Base-by-base conservation (phyloP, 1,140 invertebrate genomes). In the Pseudomyrmex cubaensis region DNA sequence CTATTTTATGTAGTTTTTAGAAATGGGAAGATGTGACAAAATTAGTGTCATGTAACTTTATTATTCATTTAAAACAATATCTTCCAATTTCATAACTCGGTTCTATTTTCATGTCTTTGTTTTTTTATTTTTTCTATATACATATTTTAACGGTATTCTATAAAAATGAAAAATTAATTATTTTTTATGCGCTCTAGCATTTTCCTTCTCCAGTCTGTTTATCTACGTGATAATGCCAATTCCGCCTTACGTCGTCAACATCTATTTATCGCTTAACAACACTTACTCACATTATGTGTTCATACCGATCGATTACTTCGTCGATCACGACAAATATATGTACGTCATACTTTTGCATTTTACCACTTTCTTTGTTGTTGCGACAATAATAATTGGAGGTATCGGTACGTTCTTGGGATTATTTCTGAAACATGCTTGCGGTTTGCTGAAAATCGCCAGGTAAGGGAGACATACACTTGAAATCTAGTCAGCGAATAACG, bases 301-400 rank as follows among this genome's bases (percentile, higher is more conserved):
- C 48, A 17, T 63, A n/a, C 74, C 72, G 17, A 44, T 63, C 0
- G n/a, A 76, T 35, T 76, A 76, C n/a, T 52, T 0, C 9, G 15
- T 76, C 10, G 20, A 54, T 76, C 48, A n/a, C 12, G 61, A 76
- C 12, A 76, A 76, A 64, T 76, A 76, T 7, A 7, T 76, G 35
- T 50, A 50, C 13, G 10, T 54, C 3, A 64, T 35, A 52, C 50
- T 63, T 13, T 5, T 35, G 13, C 74, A 76, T 63, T 61, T 74
- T 25, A 48, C n/a, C 7, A 0, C 12, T 15, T 22, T 61, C 0
- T 0, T 2, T 0, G 2, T 12, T 17, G 5, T 62, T 46, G 17
- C 0, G 2, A 2, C 13, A 1, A 15, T 46, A 46, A 54, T 13
- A 25, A 5, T 61, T 48, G 17, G 46, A 74, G 72, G 56, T 50